Evolutionary conservation across 2,888 invertebrate genomes (phyloP), one percentile per base, ranked within the genome.

Genomic region (Ashinkailepas kermadecensis): DNA sequence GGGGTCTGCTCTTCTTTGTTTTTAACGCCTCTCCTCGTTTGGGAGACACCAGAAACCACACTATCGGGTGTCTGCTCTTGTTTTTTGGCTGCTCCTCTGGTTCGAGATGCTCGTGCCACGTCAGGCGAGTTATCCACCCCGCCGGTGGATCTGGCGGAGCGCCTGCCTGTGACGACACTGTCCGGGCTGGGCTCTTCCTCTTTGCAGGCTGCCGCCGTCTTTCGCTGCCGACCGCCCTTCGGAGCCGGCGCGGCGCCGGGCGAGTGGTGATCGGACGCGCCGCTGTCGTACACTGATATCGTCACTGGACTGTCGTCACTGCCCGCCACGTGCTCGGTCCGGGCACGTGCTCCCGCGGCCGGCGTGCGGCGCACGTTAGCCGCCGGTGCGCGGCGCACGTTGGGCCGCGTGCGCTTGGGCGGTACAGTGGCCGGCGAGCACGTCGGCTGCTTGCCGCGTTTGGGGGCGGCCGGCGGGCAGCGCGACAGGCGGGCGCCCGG

Each of bases 371-470:
- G 70, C 13, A 2, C 25, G 70, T 13, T 39, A 8, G 67, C 11
- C 56, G 74, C 12, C 54, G 54, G 74, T 10, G 74, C 56, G n/a
- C 74, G 74, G 54, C 74, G 74, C 56, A 74, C 74, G 74, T 74
- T 74, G 10, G 74, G 23, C 4, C 74, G 54, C 11, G 9, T 54
- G 8, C 56, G 54, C 56, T 74, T 74, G 56, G 74, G 4, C 56
- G 74, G 74, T 8, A 74, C 74, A 3, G 56, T 3, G 56, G 74
- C 74, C 74, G 74, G 74, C 54, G 74, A 74, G 74, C 10, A 15
- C 39, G 54, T 39, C 18, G 74, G 9, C 21, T 13, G 23, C 54
- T 54, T 54, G 9, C 15, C 74, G 18, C 74, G 74, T 23, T 74
- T 74, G 15, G 18, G 54, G 1, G 21, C 67, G 9, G 67, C 56